Base-by-base conservation (phyloP, 2,797 vertebrate genomes). In the Cyclopterus lumpus region DNA sequence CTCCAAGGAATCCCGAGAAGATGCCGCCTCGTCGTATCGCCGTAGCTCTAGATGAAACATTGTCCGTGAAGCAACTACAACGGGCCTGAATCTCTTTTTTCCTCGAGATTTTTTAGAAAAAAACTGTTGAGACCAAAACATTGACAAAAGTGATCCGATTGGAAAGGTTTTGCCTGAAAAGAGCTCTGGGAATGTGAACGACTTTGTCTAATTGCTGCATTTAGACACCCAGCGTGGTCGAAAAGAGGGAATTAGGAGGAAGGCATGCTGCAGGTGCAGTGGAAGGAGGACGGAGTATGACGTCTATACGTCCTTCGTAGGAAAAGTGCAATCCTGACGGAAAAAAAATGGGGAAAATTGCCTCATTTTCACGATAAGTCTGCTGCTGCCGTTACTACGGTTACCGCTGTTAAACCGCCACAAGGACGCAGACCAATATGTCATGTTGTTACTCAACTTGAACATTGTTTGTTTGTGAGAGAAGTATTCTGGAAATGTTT, bases 161-260 rank as follows among this genome's bases (percentile, higher is more conserved):
- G 88, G 86, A 86, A 85, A 89, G 75, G 74, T 69, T 77, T 76
- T 79, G 78, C 82, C 79, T 85, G 82, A 88, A 87, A 87, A 83
- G 88, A 91, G 80, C 83, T 84, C 78, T 75, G 67, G 86, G 88
- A 91, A n/a, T 91, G 86, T 86, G 90, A 92, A 92, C 89, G 87
- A 89, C 86, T 87, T 68, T 38, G 77, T 80, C 86, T 94, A 93
- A 94, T 93, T 93, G 91, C 92, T 82, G 71, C 82, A 77, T 93
- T 93, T 92, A 92, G 88, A 86, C 84, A 70, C 85, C 78, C 86
- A 57, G 73, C 75, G 87, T 44, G 81, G 67, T 40, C 84, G 76
- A 88, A 82, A 83, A 73, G 75, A 58, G 48, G 80, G 55, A 44
- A 77, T 81, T 81, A 74, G 75, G 71, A 71, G 72, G 61, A 76